These are phyloP conservation scores for Engraulis encrasicolus DNA, from an alignment of 2,113 vertebrate species.

Conservation along the genomic window DNA sequence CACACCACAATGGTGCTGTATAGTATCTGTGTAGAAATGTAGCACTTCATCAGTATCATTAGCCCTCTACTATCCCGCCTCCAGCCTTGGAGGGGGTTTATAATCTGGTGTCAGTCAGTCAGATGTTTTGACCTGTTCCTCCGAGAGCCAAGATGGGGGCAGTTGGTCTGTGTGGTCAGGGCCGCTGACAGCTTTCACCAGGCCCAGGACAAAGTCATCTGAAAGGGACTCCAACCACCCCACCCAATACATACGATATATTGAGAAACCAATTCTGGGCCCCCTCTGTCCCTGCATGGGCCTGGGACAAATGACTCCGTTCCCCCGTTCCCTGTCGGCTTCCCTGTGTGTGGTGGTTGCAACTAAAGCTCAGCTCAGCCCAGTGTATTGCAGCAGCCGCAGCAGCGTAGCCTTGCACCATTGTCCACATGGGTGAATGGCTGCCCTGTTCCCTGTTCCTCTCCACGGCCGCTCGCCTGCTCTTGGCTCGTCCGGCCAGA, in stretches of 20 bases:
- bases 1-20: neutral
- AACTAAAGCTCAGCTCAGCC: too few relatives aligned
- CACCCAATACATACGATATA: too few relatives aligned
- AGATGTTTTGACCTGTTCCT: slow-evolving; percentile 39
- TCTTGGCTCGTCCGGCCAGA: slow-evolving; percentile 50
- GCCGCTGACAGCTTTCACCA: too few relatives aligned
- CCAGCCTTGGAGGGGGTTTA: slow-evolving; percentile 6
- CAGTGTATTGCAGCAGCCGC: neutral
- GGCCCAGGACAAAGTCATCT: too few relatives aligned
- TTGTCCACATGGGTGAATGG: slow-evolving; percentile 66
- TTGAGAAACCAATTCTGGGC: too few relatives aligned
- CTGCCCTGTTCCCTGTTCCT: slow-evolving; percentile 57
- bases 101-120: slow-evolving; percentile 40
- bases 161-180: slow-evolving; percentile 1
- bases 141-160: neutral
- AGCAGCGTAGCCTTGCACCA: slow-evolving; percentile 64
- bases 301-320: too few relatives aligned
- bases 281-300: too few relatives aligned
- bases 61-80: neutral
- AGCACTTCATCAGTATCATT: neutral
- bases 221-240: too few relatives aligned
- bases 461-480: slow-evolving; percentile 32
- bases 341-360: too few relatives aligned
- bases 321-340: too few relatives aligned
- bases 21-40: neutral